Base-by-base conservation (phyloP, 2,797 vertebrate genomes). In the Falco cherrug region DNA sequence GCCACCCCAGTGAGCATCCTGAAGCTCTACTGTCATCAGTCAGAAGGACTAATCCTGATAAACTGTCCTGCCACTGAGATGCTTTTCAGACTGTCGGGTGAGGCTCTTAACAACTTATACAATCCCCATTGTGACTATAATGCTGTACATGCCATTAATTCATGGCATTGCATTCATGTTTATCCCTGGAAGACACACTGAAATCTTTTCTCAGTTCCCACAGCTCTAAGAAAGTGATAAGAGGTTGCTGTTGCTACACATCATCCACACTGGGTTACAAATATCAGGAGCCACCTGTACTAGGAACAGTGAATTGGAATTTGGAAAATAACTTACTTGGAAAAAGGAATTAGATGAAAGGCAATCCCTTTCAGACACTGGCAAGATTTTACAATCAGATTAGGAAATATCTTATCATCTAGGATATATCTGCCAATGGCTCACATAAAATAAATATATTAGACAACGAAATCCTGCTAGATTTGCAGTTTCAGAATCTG, bases 161-260 rank as follows among this genome's bases (percentile, higher is more conserved):
- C 41, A 26, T 35, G 39, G 54, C 28, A 47, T 77, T 65, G 33
- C 0, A 0, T 14, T 28, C 2, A 4, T 13, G 9, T 57, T 82
- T 65, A 48, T n/a, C 91, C 16, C 71, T 54, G 41, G 33, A 67
- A 70, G 20, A 74, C 39, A 74, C 16, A 41, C 11, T 17, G 33
- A 90, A 82, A 84, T 73, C 51, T 35, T 50, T 73, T 21, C 26
- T 74, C 35, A 56, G 17, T 51, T 76, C 33, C 63, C 35, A 70
- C 13, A 87, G 59, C 41, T 92, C 11, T 50, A 51, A 75, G 48
- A 39, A 35, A 73, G 8, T 13, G 29, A 1, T 19, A 65, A 67
- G 48, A 63, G 21, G 6, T 20, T 80, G 68, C 31, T 84, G 22
- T 53, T 74, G 48, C 33, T 51, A 63, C 59, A 82, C 53, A 48